phyloP scores from a whole-genome alignment of 2,888 invertebrate species.

The Archips crataeganus region DNA sequence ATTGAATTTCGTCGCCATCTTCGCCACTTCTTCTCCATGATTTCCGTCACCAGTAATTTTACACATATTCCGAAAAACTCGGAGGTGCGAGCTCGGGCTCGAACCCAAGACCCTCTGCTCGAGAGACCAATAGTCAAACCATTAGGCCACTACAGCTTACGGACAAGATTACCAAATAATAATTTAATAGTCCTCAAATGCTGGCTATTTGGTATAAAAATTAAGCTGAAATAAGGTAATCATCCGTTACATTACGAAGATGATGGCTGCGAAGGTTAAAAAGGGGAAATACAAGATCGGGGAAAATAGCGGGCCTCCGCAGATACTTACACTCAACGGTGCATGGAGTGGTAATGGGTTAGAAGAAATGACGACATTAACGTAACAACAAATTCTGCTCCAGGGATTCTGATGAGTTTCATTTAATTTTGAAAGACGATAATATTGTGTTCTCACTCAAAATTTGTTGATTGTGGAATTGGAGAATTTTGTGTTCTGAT shows the following conservation, averaged over 20 bases:
- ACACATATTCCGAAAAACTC: too few species aligned
- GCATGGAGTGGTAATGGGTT: slow-evolving; percentile 41
- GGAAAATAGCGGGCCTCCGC: slow-evolving; percentile 30
- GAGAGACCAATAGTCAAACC: too few species aligned
- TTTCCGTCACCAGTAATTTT: too few species aligned
- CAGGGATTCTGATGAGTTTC: slow-evolving; percentile 17
- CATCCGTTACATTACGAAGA: slow-evolving; percentile 33
- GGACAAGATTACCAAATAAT: background rate
- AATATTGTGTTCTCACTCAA: slow-evolving; percentile 14
- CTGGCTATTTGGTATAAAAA: slow-evolving; percentile 8
- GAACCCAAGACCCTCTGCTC: too few species aligned
- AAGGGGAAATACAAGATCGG: slow-evolving; percentile 35
- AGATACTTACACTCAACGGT: slow-evolving; percentile 35
- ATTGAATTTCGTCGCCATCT: too few species aligned
- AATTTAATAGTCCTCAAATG: background rate
- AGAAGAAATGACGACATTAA: slow-evolving; percentile 40
- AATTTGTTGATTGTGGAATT: slow-evolving; percentile 16
- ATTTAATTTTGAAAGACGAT: slow-evolving; percentile 37
- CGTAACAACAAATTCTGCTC: slow-evolving; percentile 31
- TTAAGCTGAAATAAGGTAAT: slow-evolving; percentile 24
- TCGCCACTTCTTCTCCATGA: too few species aligned
- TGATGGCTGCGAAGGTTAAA: slow-evolving; percentile 25
- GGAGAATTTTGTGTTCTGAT: background rate
- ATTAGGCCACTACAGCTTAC: too few species aligned
- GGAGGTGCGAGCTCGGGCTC: too few species aligned